phyloP scores from a whole-genome alignment of 53 echinoderm and acorn worm species.

The Paracentrotus lividus region DNA sequence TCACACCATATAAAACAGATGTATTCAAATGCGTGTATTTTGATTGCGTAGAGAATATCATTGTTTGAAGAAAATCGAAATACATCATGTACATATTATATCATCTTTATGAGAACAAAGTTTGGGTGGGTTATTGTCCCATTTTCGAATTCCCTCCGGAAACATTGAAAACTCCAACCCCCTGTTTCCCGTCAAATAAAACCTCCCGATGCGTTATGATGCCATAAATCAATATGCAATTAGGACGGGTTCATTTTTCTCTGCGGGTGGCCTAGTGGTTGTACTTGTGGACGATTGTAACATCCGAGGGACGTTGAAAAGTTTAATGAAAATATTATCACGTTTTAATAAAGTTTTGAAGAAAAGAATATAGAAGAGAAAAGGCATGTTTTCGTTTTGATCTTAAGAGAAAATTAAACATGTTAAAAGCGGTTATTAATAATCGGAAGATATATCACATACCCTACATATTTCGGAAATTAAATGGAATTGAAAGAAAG shows the following conservation, averaged over 20 bases:
- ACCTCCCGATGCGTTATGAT: constrained; percentile 67
- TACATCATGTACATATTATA: no score
- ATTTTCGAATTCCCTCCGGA: constrained; percentile 61
- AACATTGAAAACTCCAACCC: constrained; percentile 51
- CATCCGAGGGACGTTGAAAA: not conserved
- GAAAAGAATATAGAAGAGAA: not conserved
- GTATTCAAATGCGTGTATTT: not conserved
- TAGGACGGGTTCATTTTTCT: constrained; percentile 65
- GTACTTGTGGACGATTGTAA: not conserved
- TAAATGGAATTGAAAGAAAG: not conserved
- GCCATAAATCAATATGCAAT: constrained; percentile 71
- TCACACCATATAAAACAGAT: no score
- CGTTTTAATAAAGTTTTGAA: not conserved
- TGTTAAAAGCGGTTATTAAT: not conserved
- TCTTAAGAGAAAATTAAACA: no score
- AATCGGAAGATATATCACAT: not conserved
- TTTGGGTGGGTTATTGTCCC: not conserved
- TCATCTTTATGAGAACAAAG: not conserved
- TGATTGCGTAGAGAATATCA: not conserved
- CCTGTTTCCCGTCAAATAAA: constrained; percentile 67
- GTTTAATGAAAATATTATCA: not conserved
- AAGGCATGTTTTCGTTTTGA: no score
- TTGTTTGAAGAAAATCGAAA: not conserved
- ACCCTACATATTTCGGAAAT: not conserved
- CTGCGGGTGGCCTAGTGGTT: constrained; percentile 64